Evolutionary conservation across 2,888 invertebrate genomes (phyloP), one percentile per base, ranked within the genome.

Genomic region (Asteroscopus sphinx): DNA sequence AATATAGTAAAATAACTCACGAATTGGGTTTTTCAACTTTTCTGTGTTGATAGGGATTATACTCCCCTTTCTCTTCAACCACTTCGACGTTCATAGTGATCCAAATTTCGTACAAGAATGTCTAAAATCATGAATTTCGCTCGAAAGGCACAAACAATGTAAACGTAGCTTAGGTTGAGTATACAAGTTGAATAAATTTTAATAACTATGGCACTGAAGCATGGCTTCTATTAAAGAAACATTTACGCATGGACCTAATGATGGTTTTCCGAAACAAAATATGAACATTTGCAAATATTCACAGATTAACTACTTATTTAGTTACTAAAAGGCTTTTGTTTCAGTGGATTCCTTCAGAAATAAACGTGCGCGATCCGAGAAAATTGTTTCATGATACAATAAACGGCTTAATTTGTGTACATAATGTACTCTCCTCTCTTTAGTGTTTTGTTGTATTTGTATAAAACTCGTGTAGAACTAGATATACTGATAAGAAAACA

Each of bases 21-120:
- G 94, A 94, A 62, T 86, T 90, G 13, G 94, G 94, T 74, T 93
- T 92, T 69, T 89, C 86, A 11, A 94, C 92, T 67, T 86, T 63
- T 33, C 94, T 86, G 66, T 94, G 91, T 57, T 92, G 91, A 52
- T 88, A 93, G 0, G 94, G 94, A 71, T 94, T 80, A 49, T 94
- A 94, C 33, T 86, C 82, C 46, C 79, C 74, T 47, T 71, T 79
- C 28, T 68, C 76, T 44, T 70, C 71, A 40, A 61, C 71, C 51
- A 77, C 77, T 21, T 73, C 76, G 35, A 60, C 77, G 57, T 74
- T 76, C 85, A 85, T 86, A 30, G 36, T 79, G 61, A 46, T 36
- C 42, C 32, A 57, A 52, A 51, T 51, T 64, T 39, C 36, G 55
- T 57, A 21, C 41, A 58, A 57, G 33, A 70, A 51, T 78, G 73